phyloP scores from a whole-genome alignment of 1,140 invertebrate species.

The silkworm (Bombyx mori) region ASM3026992v2 NC_085117.1:20734501-20735000 shows the following conservation, averaged over 20 bases:
- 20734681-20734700: conserved; percentile 1
- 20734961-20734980: conserved; percentile 22
- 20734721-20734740: too few species aligned
- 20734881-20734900: too few species aligned
- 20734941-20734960: too few species aligned
- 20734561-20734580: conserved; percentile 32
- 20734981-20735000: conserved; percentile 27
- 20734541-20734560: conserved; percentile 31
- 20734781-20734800: too few species aligned
- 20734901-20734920: too few species aligned
- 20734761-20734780: too few species aligned
- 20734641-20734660: conserved; percentile 18
- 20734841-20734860: too few species aligned
- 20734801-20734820: too few species aligned
- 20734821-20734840: too few species aligned
- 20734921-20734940: too few species aligned
- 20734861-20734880: too few species aligned
- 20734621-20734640: conserved; percentile 21
- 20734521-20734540: conserved; percentile 20
- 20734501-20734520: conserved; percentile 22
- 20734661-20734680: conserved; percentile 13
- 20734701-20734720: not conserved
- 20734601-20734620: conserved; percentile 21
- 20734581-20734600: conserved; percentile 44
- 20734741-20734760: too few species aligned